Evolutionary conservation across 2,797 vertebrate species (phyloP), one percentile per base, ranked within the genome.

Genomic region (Syndactyla subalaris): DNA sequence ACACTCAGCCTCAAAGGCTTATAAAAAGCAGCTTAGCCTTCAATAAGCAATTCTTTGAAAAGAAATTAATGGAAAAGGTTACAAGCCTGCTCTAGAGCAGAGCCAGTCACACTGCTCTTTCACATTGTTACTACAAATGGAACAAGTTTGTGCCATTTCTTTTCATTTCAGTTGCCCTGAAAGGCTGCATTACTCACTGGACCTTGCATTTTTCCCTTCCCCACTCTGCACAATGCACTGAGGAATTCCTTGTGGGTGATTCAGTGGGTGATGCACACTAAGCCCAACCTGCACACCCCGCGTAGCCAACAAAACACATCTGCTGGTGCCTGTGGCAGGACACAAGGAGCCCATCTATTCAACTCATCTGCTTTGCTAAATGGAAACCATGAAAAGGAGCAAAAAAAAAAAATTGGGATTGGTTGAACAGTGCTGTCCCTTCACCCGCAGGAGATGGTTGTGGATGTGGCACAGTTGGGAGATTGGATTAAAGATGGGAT

Each of bases 21-120:
- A 92, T 83, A 88, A 95, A 93, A 94, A 92, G 68, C 92, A 85
- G 88, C 86, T 96, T 91, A 96, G 88, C 43, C 59, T 87, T 92
- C 88, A 84, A 94, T 94, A 96, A 93, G 72, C 85, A 93, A 93
- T 92, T 92, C 72, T 94, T 96, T 95, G 95, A 91, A 92, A 92
- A 92, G 23, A 95, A 96, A 94, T 95, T 91, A 97, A 95, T 88
- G 92, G 86, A 93, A 96, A 97, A 96, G 93, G 93, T 96, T 96
- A 94, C 82, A 77, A 92, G 93, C 77, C 57, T 21, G 51, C 45
- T 85, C 77, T 88, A 51, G 83, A 91, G 73, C 65, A 29, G 72
- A 85, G 75, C 61, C 57, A 8, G 18, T 93, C 86, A 84, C 80
- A 48, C 82, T 91, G 93, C 87, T 95, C 93, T 95, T 95, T 96